Evolutionary conservation across 2,113 vertebrate species (phyloP), one percentile per base, ranked within the genome.

Genomic region (Strix uralensis): DNA sequence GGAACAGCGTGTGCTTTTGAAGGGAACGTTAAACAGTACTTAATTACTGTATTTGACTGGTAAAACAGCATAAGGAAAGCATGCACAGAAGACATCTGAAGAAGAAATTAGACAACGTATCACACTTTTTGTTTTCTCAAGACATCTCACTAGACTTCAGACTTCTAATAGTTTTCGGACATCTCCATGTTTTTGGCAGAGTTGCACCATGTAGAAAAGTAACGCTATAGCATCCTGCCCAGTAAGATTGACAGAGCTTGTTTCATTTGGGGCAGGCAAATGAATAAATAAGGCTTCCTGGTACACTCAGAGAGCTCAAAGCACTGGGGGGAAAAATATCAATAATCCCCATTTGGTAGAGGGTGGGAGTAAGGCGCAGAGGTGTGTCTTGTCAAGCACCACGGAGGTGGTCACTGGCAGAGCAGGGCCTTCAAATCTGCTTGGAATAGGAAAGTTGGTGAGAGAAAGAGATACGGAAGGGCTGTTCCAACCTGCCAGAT

Each of bases 361-460:
- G 55, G 30, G 8, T 74, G 54, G 32, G 75, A 80, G 13, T 71
- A 23, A 80, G 72, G 21, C 34, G 3, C 1, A 5, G 65, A 75
- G 38, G n/a, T 86, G 55, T 26, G 54, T 70, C 72, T 86, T 75
- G 79, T 74, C 77, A 82, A 38, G 69, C 67, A 29, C 65, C 13
- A 5, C 62, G 6, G 12, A 36, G 49, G 71, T 66, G 84, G 73
- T 87, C 67, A 3, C 29, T 55, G 49, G 44, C 54, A 55, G 62
- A 93, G 83, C 19, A 1, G 49, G 32, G 26, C 75, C 73, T 81
- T 84, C 80, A 84, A 90, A 85, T 83, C 85, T 79, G 30, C 80
- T 82, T 22, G 26, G 74, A 92, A 93, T 84, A 15, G 74, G 73
- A 58, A 95, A 86, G 40, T 10, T 36, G 77, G 86, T 95, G 70